Conservation (phyloP, 2,113 vertebrate genomes). For the Myotis brandtii region DNA sequence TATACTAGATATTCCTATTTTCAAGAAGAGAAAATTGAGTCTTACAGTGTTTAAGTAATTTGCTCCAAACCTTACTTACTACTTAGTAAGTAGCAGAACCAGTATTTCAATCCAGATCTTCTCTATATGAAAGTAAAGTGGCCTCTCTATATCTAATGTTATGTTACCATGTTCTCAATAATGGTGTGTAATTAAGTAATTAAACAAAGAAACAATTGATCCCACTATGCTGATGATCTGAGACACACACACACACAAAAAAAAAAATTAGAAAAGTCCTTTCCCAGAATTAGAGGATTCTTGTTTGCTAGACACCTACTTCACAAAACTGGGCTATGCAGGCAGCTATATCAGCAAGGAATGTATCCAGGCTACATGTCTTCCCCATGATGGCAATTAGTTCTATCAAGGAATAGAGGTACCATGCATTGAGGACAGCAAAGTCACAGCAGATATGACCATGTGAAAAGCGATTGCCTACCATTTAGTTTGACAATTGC, state of each 20-base stretch:
- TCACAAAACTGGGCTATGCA: background rate
- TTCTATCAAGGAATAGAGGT: background rate
- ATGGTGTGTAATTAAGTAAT: background rate
- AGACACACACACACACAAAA: conserved; percentile 2
- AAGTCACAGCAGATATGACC: background rate
- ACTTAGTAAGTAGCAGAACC: background rate
- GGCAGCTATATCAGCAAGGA: background rate
- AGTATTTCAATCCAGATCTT: conserved; percentile 17
- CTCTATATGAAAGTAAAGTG: background rate
- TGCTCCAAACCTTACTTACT: background rate
- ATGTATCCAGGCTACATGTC: background rate
- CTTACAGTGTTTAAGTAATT: background rate
- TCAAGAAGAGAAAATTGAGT: conserved; percentile 6
- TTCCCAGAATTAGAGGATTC: background rate
- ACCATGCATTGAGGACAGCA: background rate
- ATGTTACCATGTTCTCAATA: conserved; percentile 18
- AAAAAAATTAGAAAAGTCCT: background rate
- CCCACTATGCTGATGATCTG: background rate
- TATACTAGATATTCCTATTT: background rate
- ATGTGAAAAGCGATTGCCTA: background rate
- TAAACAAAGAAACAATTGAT: background rate
- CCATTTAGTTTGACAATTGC: background rate
- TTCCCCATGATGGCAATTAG: background rate
- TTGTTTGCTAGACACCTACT: background rate
- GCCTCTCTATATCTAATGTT: background rate